phyloP scores from a whole-genome alignment of 2,888 invertebrate genomes.

The Griposia aprilina region DNA sequence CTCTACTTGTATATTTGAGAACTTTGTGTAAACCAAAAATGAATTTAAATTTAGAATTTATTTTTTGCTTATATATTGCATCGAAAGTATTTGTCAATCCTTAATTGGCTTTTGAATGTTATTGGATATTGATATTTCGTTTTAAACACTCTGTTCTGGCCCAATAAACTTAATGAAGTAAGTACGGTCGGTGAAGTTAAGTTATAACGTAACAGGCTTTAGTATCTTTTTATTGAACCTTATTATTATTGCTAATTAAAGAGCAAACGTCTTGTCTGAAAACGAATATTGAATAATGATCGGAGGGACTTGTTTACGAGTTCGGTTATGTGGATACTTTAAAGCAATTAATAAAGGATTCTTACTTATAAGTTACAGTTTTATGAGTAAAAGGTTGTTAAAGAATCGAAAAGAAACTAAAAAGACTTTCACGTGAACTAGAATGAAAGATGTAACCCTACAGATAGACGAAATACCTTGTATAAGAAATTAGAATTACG shows the following conservation, averaged over 20 bases:
- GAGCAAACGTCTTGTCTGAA: slow-evolving; percentile 35
- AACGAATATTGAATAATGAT: slow-evolving; percentile 21
- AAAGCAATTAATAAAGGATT: not conserved
- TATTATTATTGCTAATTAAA: slow-evolving; percentile 49
- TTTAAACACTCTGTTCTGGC: slow-evolving; percentile 22
- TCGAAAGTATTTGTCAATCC: slow-evolving; percentile 30
- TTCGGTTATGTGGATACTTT: slow-evolving; percentile 7
- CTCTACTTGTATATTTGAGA: not conserved
- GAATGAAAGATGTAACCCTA: not conserved
- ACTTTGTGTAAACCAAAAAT: not conserved
- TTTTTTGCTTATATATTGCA: slow-evolving; percentile 30
- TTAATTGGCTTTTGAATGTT: slow-evolving; percentile 45
- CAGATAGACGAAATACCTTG: not conserved
- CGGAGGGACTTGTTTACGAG: slow-evolving; percentile 12
- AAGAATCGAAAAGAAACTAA: not conserved
- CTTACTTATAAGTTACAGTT: slow-evolving; percentile 2
- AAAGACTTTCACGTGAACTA: not conserved
- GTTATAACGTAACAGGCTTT: slow-evolving; percentile 15
- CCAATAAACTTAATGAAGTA: slow-evolving; percentile 47
- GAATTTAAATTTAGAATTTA: not conserved
- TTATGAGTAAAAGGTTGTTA: not conserved
- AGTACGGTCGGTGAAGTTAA: slow-evolving; percentile 10
- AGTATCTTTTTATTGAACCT: slow-evolving; percentile 35
- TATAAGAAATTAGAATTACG: not conserved
- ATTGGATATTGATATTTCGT: slow-evolving; percentile 26